Conservation (phyloP, 1,140 invertebrate genomes). For the Myzus persicae region DNA sequence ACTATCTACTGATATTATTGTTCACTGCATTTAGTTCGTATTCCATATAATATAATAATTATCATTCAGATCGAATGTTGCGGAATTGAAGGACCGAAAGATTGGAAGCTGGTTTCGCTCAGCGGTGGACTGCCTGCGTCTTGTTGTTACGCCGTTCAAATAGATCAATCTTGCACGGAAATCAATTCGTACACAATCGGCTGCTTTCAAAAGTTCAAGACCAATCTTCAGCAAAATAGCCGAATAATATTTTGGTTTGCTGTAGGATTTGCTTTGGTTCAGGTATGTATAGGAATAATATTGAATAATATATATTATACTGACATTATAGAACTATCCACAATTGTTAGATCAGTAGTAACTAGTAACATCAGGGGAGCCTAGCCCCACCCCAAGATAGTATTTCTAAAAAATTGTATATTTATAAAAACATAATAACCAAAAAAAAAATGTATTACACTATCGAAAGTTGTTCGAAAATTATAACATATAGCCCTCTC, state of each 20-base stretch:
- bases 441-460: too few relatives aligned
- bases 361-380: too few relatives aligned
- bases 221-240: not conserved
- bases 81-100: not conserved
- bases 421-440: too few relatives aligned
- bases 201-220: not conserved
- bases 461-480: too few relatives aligned
- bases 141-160: not conserved
- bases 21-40: not conserved
- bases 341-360: too few relatives aligned
- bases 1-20: not conserved
- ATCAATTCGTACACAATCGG: not conserved
- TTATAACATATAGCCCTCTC: too few relatives aligned
- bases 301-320: too few relatives aligned
- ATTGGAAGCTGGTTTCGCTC: not conserved
- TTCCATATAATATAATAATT: not conserved
- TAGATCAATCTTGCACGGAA: not conserved
- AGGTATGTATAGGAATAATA: not conserved
- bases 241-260: not conserved
- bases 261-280: not conserved
- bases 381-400: too few relatives aligned
- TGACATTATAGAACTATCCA: too few relatives aligned
- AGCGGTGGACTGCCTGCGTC: not conserved
- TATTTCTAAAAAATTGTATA: too few relatives aligned
- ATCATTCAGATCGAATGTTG: not conserved